A percentile compares a stretch with the other conserved stretches of the same genome.
phyloP scores from a whole-genome alignment of 2,113 vertebrate species.

The Hirundichthys speculiger region DNA sequence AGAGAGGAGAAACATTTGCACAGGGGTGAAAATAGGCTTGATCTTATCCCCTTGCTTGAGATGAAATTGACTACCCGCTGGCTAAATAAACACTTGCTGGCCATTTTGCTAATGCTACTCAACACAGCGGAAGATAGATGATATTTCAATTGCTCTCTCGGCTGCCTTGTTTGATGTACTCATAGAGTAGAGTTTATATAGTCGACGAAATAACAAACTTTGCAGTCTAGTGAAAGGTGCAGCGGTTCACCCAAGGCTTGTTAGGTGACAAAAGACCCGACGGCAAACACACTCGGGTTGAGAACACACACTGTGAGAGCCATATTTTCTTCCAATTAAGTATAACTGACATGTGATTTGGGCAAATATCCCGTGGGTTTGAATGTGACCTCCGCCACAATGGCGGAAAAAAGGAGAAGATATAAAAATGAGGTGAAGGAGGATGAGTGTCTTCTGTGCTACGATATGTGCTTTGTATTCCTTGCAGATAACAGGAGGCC shows the following conservation, averaged over 20 bases:
- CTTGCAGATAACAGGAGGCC: slow-evolving; percentile 72
- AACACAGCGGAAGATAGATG: slow-evolving; percentile 58
- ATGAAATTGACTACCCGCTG: slow-evolving; percentile 43
- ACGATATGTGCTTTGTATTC: slow-evolving; percentile 74
- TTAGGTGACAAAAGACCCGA: slow-evolving; percentile 36
- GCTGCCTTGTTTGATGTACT: slow-evolving; percentile 63
- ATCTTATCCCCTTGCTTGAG: slow-evolving; percentile 53
- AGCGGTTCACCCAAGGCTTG: slow-evolving; percentile 32
- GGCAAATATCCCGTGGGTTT: slow-evolving; percentile 42
- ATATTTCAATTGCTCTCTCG: slow-evolving; percentile 51
- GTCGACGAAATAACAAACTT: slow-evolving; percentile 63
- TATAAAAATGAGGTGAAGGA: slow-evolving; percentile 53
- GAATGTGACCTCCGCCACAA: slow-evolving; percentile 19
- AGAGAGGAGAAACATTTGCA: slow-evolving; percentile 38
- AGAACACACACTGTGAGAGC: slow-evolving; percentile 15
- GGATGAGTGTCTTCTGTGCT: slow-evolving; percentile 47
- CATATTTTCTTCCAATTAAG: slow-evolving; percentile 63
- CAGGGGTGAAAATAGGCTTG: slow-evolving; percentile 60
- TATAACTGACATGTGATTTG: slow-evolving; percentile 57
- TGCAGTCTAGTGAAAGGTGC: slow-evolving; percentile 30
- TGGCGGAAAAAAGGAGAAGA: slow-evolving; percentile 27
- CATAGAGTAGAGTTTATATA: slow-evolving; percentile 31
- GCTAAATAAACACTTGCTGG: slow-evolving; percentile 68
- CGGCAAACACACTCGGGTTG: slow-evolving; percentile 31
- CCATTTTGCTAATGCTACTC: slow-evolving; percentile 61